These are phyloP conservation scores for Prietella phreatophila DNA, from an alignment of 2,113 vertebrate genomes.

Conservation along the genomic window DNA sequence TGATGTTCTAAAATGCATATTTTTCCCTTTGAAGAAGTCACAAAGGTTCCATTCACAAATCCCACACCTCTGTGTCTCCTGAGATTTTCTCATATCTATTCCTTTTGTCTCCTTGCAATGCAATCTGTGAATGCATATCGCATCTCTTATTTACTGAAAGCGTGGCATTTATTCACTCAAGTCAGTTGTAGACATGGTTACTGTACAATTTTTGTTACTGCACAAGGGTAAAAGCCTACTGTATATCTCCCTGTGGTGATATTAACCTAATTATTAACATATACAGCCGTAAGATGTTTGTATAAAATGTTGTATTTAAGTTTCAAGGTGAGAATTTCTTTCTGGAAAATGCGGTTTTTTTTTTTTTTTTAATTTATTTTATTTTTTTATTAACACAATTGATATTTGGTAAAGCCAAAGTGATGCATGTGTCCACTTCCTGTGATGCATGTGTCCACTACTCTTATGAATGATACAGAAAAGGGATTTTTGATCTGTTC, in stretches of 20 bases:
- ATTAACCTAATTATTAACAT: not conserved
- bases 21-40: not conserved
- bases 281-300: not conserved
- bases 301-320: not conserved
- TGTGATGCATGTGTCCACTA: not conserved
- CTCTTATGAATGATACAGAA: not conserved
- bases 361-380: not conserved
- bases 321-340: not conserved
- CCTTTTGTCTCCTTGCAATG: not conserved
- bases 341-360: not conserved
- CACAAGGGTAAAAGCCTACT: not conserved
- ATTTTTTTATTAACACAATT: not conserved
- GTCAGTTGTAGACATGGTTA: not conserved
- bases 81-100: not conserved
- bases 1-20: not conserved
- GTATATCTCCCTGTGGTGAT: not conserved
- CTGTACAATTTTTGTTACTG: not conserved
- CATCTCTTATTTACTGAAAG: not conserved
- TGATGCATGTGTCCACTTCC: not conserved
- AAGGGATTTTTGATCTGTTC: not conserved
- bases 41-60: not conserved
- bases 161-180: not conserved
- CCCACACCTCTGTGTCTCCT: not conserved
- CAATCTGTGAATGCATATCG: not conserved
- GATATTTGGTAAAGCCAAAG: not conserved